Conservation (phyloP, 2,888 invertebrate genomes). For the Calameuta pallipes region DNA sequence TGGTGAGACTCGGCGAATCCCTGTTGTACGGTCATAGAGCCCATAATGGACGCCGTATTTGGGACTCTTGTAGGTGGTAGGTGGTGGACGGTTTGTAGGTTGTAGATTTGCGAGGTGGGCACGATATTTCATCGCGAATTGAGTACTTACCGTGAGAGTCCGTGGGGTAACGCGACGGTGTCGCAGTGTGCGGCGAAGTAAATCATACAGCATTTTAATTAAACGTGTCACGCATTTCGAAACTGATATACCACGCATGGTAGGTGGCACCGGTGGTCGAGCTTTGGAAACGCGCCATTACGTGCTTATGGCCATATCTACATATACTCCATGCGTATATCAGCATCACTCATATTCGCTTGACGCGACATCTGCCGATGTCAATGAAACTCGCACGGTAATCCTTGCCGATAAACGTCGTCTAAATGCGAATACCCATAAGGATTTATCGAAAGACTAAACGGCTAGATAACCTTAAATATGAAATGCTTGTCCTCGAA, state of each 20-base stretch:
- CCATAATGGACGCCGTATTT: neutral
- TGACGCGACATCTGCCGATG: neutral
- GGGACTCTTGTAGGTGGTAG: neutral
- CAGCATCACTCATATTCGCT: slow-evolving; percentile 53
- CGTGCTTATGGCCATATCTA: neutral
- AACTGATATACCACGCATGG: slow-evolving; percentile 41
- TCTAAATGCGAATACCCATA: neutral
- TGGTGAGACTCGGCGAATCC: neutral
- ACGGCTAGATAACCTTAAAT: neutral
- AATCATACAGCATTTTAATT: slow-evolving; percentile 61
- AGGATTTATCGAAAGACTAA: neutral
- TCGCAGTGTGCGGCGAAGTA: slow-evolving; percentile 41
- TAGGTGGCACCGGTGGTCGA: neutral
- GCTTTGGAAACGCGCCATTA: neutral
- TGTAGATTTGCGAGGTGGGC: slow-evolving; percentile 24
- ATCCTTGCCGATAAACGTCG: neutral
- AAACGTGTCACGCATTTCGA: slow-evolving; percentile 60
- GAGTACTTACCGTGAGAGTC: slow-evolving; percentile 54
- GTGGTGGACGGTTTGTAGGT: neutral
- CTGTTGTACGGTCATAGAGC: neutral
- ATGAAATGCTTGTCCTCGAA: neutral
- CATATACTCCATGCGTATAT: slow-evolving; percentile 52
- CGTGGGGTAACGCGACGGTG: slow-evolving; percentile 47
- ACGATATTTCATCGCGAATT: slow-evolving; percentile 57
- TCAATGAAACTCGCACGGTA: neutral